Evolutionary conservation across 1,140 invertebrate species (phyloP), one percentile per base, ranked within the genome.

Genomic region (Nylanderia fulva): DNA sequence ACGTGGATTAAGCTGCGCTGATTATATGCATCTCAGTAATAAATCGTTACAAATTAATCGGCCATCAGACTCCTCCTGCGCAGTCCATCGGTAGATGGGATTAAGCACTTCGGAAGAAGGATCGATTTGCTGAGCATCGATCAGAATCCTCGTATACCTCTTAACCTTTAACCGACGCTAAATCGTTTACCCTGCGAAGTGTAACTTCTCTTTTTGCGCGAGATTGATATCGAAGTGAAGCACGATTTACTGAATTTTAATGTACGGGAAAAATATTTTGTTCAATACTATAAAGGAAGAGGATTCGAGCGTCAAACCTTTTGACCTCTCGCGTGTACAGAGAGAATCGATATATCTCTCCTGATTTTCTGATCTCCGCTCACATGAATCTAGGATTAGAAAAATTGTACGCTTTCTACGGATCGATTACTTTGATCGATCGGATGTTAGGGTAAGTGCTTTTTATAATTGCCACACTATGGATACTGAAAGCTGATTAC

Each of bases 11-110:
- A 89, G 84, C 52, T 86, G 66, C 13, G 77, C 72, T 89, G 87
- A 75, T 89, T 89, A 88, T 68, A 61, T 80, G 87, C 68, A 88
- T 88, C 77, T 82, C 54, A 66, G 76, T 89, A 76, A 71, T 87
- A 90, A 90, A 90, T 88, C 71, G 89, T 90, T 91, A 83, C 72
- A 85, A 85, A 89, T 91, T 89, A 90, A 90, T 90, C 85, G 85
- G 54, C 64, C 84, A 56, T 72, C 77, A 72, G 36, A 27, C 36
- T 42, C 24, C 29, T 54, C 36, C 56, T 27, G 76, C 39, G 54
- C 33, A n/a, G 33, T 61, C 71, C 21, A 63, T 76, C 84, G 84
- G 77, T 75, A 58, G 77, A 88, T 72, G 60, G 87, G 86, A 88
- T 88, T 85, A 88, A 88, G 83, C 79, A 76, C 85, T 88, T 88